Evolutionary conservation across 2,888 invertebrate species (phyloP), one percentile per base, ranked within the genome.

Genomic region (Meta bourneti): DNA sequence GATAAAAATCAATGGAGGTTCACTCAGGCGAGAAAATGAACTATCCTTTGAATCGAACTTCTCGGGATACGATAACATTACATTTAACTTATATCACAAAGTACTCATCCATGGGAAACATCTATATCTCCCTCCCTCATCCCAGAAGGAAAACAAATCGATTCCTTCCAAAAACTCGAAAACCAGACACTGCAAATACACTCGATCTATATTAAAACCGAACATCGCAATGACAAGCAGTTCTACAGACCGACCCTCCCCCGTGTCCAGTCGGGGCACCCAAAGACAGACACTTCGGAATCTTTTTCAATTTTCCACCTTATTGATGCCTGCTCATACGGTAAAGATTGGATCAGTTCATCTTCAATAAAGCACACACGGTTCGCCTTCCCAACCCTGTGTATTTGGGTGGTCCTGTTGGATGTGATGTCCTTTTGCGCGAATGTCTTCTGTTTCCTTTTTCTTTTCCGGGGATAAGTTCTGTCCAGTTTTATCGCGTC

Each of bases 401-500:
- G 20, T 11, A 11, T 48, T 13, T 75, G 20, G 48, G 13, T 69
- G 16, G 69, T 13, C 11, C 34, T 34, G 1, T 34, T 34, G 75
- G 75, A 49, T 48, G 34, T 13, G 19, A 34, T 75, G 52, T 52
- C 52, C 78, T 19, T 78, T 52, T 78, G 52, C 19, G 78, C 9
- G 48, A 80, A 80, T 80, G 80, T 80, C 80, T 61, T 16, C 61
- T 61, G 61, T 61, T 61, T 61, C 61, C 61, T 7, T 61, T 61
- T 34, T 34, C 34, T 52, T 61, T 80, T 69, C 80, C 80, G 80
- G 20, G 11, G 80, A 80, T 80, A 61, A 80, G 54, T 80, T 20
- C 54, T 80, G 80, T 80, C 80, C 80, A 54, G 80, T 61, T 80
- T 61, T 80, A 80, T 80, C 78, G 52, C 49, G 34, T 34, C 78